These are phyloP conservation scores for Bhutanitis thaidina DNA, from an alignment of 2,888 invertebrate species.

Conservation along the genomic window DNA sequence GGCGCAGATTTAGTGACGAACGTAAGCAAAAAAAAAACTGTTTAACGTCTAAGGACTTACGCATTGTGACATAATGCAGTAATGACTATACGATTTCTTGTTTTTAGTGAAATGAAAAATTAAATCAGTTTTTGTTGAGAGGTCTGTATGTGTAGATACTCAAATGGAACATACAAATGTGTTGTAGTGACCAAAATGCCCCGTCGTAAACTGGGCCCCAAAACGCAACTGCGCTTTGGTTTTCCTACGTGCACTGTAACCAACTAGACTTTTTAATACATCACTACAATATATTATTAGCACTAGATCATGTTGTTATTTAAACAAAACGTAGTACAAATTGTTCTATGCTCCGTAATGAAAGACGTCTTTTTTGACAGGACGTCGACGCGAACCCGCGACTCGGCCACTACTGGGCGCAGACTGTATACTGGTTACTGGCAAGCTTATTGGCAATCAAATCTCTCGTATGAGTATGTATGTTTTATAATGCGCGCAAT, in stretches of 20 bases:
- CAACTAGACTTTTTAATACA: slow-evolving; percentile 17
- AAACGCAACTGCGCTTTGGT: slow-evolving; percentile 1
- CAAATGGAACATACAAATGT: slow-evolving; percentile 37
- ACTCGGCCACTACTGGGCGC: slow-evolving; percentile 63
- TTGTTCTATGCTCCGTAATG: slow-evolving; percentile 34
- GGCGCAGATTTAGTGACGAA: slow-evolving; percentile 3
- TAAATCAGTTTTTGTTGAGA: slow-evolving; percentile 1
- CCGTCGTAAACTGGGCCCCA: slow-evolving; percentile 22
- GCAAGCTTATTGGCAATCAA: slow-evolving; percentile 42
- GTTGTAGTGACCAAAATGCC: slow-evolving; percentile 42
- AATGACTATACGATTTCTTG: slow-evolving; percentile 34
- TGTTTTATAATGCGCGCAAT: slow-evolving; percentile 9
- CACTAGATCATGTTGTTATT: slow-evolving; percentile 56
- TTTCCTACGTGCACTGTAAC: background rate
- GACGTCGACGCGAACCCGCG: slow-evolving; percentile 65
- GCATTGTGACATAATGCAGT: slow-evolving; percentile 64
- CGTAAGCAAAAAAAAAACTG: slow-evolving; percentile 7
- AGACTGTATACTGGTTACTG: slow-evolving; percentile 35
- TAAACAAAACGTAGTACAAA: slow-evolving; percentile 36
- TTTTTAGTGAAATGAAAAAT: slow-evolving; percentile 1
- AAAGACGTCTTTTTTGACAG: slow-evolving; percentile 36
- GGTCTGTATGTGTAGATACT: slow-evolving; percentile 18
- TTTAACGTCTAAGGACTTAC: slow-evolving; percentile 28
- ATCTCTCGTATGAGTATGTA: slow-evolving; percentile 10
- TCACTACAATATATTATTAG: slow-evolving; percentile 24